Conservation (phyloP, 2,797 vertebrate species). For the Remorina albescens region DNA sequence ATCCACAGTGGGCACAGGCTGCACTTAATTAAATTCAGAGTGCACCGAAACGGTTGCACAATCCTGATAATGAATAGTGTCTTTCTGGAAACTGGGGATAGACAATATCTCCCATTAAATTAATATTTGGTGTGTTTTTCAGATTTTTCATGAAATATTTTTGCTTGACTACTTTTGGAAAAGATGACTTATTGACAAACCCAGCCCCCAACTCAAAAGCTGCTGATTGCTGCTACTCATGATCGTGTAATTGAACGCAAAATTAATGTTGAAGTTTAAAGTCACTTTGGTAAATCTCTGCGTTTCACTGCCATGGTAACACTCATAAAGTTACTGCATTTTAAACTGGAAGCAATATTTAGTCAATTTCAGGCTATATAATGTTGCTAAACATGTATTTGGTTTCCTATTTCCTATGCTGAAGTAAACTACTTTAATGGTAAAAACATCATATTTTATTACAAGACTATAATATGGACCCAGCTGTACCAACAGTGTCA, state of each 20-base stretch:
- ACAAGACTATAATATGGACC: not conserved
- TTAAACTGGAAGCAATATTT: not conserved
- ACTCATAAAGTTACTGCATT: not conserved
- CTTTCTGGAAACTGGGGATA: not conserved
- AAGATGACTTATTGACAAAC: not conserved
- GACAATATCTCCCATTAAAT: not conserved
- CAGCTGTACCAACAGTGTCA: not conserved
- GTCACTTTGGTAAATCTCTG: not conserved
- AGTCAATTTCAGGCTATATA: not conserved
- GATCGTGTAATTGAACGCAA: not conserved
- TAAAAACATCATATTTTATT: not conserved
- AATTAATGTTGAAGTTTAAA: not conserved
- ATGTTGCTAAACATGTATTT: not conserved
- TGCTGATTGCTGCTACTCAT: not conserved
- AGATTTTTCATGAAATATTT: constrained; percentile 16
- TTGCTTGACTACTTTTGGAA: not conserved
- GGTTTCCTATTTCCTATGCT: not conserved
- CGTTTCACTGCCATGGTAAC: not conserved
- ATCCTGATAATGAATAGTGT: constrained; percentile 21
- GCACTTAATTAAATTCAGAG: constrained; percentile 28
- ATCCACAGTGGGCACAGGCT: not conserved
- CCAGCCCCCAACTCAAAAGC: not conserved
- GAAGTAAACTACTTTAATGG: not conserved
- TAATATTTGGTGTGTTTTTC: not conserved
- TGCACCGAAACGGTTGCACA: not conserved